Evolutionary conservation across 2,888 invertebrate genomes (phyloP), one percentile per base, ranked within the genome.

Genomic region (Gymnosoma rotundatum): DNA sequence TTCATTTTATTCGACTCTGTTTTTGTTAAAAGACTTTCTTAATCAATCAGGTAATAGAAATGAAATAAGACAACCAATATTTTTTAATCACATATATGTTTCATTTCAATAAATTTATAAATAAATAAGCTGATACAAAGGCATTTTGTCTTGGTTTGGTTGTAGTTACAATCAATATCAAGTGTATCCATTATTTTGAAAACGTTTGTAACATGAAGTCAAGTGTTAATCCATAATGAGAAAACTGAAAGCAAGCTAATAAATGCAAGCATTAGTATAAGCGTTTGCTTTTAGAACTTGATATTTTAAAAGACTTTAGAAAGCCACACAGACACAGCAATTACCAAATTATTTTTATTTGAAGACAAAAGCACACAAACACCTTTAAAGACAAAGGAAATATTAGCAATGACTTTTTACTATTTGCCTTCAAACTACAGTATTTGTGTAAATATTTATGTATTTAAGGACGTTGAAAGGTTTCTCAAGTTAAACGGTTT

Each of bases 211-310:
- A 81, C 69, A 69, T 76, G 75, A 83, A 72, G 79, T 73, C 75
- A 69, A 76, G 72, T 85, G 75, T 75, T 78, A 72, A 85, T 85
- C 82, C 72, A 42, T 79, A 25, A 85, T 78, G 78, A 66, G 66
- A 48, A 78, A 78, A 73, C 76, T 79, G 67, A 82, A 83, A 72
- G 16, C 38, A 70, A 67, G 42, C 64, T 78, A 81, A 74, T 81
- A 70, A 64, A 63, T 73, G 50, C n/a, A 63, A 18, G n/a, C 52
- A 42, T 9, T n/a, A n/a, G 21, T 52, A 52, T 42, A 60, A 48
- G 25, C 45, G 9, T 56, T 10, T 63, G 69, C 32, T 42, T 52
- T 21, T 16, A 8, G 60, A 36, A 72, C 42, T 66, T 52, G 18
- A 52, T 50, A 78, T 16, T 61, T n/a, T 14, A 78, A 54, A 61